Evolutionary conservation across 2,113 vertebrate genomes (phyloP).

Genomic region (Eretmochelys imbricata): DNA sequence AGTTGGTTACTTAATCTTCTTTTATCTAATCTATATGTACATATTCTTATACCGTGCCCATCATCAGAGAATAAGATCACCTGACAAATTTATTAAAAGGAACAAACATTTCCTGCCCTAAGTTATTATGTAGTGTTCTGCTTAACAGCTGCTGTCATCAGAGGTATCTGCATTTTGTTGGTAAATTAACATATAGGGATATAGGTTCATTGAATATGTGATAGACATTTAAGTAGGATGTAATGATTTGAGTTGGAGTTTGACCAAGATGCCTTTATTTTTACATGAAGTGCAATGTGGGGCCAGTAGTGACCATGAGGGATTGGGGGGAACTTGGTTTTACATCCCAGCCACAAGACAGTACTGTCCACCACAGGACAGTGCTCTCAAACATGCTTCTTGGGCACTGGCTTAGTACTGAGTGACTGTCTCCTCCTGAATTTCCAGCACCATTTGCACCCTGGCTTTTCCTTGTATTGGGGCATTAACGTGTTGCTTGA

Average conservation of each 20-base stretch:
- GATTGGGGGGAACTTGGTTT: not conserved
- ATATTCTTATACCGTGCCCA: not conserved
- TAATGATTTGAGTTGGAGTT: not conserved
- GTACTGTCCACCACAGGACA: too few relatives aligned
- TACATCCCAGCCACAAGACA: too few relatives aligned
- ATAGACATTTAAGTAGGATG: not conserved
- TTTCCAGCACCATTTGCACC: not conserved
- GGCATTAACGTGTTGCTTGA: not conserved
- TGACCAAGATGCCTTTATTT: not conserved
- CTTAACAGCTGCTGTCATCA: not conserved
- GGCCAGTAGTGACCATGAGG: not conserved
- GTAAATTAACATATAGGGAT: not conserved
- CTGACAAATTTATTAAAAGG: not conserved
- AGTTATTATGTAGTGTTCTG: not conserved
- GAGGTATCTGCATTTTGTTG: not conserved
- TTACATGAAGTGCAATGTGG: not conserved
- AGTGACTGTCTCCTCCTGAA: not conserved
- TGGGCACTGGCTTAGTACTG: not conserved
- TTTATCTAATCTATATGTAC: not conserved
- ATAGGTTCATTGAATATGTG: not conserved
- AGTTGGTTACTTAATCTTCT: not conserved
- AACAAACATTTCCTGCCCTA: not conserved
- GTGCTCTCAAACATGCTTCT: not conserved
- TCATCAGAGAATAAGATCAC: not conserved
- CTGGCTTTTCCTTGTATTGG: not conserved